Percentiles rank a stretch among this genome's conserved stretches.
Conservation (phyloP, 2,113 vertebrate genomes). For the Paradoxurus hermaphroditus region DNA sequence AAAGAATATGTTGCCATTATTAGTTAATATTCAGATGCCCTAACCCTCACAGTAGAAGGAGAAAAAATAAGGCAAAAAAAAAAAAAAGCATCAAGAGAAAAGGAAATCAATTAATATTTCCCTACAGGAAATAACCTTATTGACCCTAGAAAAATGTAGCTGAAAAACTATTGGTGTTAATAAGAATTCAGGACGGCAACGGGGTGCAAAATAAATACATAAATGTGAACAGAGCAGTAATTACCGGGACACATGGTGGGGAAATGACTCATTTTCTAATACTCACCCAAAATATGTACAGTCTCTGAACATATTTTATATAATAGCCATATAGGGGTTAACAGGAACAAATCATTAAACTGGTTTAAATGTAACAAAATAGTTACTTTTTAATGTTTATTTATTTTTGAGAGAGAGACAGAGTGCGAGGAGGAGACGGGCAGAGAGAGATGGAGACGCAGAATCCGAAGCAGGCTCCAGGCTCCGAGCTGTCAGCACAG, state of each 20-base stretch:
- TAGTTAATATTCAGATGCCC: not conserved
- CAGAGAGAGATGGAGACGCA: too few species aligned
- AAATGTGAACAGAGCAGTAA: not conserved
- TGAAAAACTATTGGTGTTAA: not conserved
- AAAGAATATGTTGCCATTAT: not conserved
- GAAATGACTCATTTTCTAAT: not conserved
- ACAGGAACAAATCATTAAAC: not conserved
- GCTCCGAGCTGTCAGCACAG: too few species aligned
- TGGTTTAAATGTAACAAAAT: too few species aligned
- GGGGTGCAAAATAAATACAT: not conserved
- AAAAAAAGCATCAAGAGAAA: not conserved
- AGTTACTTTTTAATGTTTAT: too few species aligned
- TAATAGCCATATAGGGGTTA: not conserved
- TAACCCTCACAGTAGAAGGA: not conserved
- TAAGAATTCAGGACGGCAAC: not conserved
- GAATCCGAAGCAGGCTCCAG: too few species aligned
- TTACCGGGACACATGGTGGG: not conserved
- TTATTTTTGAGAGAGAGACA: too few species aligned
- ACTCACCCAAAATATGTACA: not conserved
- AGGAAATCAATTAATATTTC: not conserved
- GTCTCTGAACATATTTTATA: not conserved
- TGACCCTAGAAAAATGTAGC: conserved; percentile 17
- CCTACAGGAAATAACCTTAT: not conserved
- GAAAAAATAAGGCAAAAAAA: not conserved
- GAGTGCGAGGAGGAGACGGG: too few species aligned